A percentile compares a stretch with the other conserved stretches of the same genome.
phyloP scores from a whole-genome alignment of 2,797 vertebrate genomes.

The Gallinago solitaria region DNA sequence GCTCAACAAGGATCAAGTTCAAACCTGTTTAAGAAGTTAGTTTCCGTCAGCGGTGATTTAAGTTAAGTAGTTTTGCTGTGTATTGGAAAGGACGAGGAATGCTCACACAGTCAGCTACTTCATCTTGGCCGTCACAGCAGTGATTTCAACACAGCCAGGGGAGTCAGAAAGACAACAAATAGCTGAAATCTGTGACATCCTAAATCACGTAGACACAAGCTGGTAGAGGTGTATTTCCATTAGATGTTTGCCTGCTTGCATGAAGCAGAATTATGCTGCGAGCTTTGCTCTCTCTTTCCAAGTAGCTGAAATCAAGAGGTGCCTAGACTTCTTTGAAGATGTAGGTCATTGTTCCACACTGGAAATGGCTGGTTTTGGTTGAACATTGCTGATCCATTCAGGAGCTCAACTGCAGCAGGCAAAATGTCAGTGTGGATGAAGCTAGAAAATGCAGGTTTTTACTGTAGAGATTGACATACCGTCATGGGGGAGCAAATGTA shows the following conservation, averaged over 20 bases:
- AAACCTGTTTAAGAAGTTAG: constrained; percentile 61
- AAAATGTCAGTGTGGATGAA: background rate
- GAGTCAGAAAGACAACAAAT: constrained; percentile 38
- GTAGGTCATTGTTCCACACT: background rate
- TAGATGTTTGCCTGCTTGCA: background rate
- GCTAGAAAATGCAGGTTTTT: background rate
- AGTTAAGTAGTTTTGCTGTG: constrained; percentile 53
- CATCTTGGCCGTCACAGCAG: constrained; percentile 51
- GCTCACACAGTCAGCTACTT: constrained; percentile 55
- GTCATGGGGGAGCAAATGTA: background rate
- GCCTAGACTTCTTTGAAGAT: background rate
- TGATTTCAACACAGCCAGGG: constrained; percentile 49
- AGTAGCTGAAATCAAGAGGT: background rate
- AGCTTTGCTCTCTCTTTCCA: background rate
- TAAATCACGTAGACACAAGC: background rate
- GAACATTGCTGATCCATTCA: background rate
- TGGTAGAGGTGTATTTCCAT: constrained; percentile 8
- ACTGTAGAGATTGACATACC: background rate
- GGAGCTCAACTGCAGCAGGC: background rate
- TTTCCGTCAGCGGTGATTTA: constrained; percentile 56
- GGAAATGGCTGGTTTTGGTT: background rate
- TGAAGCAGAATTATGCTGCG: background rate
- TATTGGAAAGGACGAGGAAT: constrained; percentile 45
- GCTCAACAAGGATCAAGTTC: constrained; percentile 55
- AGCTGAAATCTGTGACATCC: constrained; percentile 26